phyloP scores from a whole-genome alignment of 2,888 invertebrate species.

The Drosophila anomalata region DNA sequence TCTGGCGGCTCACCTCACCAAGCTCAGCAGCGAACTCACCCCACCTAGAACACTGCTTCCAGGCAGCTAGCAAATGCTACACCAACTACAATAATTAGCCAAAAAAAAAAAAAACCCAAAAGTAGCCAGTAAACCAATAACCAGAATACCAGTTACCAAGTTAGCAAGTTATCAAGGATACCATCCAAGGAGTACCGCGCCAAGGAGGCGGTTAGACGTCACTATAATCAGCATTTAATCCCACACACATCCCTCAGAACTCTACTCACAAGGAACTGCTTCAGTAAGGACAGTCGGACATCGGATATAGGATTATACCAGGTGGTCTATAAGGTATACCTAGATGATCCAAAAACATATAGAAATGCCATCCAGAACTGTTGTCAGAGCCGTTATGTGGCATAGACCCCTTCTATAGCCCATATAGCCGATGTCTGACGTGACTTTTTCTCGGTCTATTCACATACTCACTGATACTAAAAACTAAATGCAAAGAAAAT shows the following conservation, averaged over 20 bases:
- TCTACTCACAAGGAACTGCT: background rate
- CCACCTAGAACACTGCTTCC: constrained; percentile 76
- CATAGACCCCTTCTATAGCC: background rate
- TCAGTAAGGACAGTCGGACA: constrained; percentile 3
- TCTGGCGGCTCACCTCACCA: constrained; percentile 47
- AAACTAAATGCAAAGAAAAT: constrained; percentile 8
- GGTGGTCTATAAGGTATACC: no score
- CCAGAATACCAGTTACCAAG: background rate
- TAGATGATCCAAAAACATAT: no score
- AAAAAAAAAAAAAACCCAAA: constrained; percentile 34
- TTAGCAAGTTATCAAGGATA: constrained; percentile 1
- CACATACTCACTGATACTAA: constrained; percentile 20
- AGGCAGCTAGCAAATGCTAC: constrained; percentile 73
- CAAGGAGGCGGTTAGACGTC: constrained; percentile 20
- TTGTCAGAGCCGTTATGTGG: no score
- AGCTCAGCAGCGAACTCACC: constrained; percentile 64
- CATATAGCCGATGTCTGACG: constrained; percentile 36
- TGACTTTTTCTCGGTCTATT: constrained; percentile 33
- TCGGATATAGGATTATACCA: constrained; percentile 16
- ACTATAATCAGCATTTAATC: constrained; percentile 14
- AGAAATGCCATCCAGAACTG: no score
- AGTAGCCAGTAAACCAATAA: constrained; percentile 22
- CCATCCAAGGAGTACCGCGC: constrained; percentile 11
- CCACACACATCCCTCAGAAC: background rate
- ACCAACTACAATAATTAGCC: constrained; percentile 60